Base-by-base conservation (phyloP, 2,113 vertebrate species). In the Gasterosteus nipponicus region DNA sequence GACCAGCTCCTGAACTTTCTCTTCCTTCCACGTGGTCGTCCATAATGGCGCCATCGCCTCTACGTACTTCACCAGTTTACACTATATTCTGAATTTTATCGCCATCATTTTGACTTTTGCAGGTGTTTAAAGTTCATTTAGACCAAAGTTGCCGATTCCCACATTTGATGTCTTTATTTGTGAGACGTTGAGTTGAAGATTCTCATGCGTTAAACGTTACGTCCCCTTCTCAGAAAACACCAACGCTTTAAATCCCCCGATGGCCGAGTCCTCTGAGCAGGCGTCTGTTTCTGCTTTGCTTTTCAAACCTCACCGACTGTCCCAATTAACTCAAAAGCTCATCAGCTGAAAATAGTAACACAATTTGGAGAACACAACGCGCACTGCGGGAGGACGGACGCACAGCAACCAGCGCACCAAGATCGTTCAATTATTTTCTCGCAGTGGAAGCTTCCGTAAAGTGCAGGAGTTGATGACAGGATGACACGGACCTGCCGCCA, bases 311-410 rank as follows among this genome's bases (percentile, higher is more conserved):
- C 61, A 66, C 22, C 14, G 16, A 80, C 31, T 53, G 58, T 66
- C 69, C 22, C 63, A 71, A 15, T 69, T 51, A 68, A 75, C 56
- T 67, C 59, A 57, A 31, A 22, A 62, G 57, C 78, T 51, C 69
- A 79, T 81, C 65, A 61, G 57, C 65, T 4, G 0, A 44, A 73
- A 80, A 73, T 51, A 51, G 42, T 19, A 15, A 51, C 18, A 1
- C 63, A 38, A 58, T 59, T 75, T 38, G 16, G 12, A 56, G 59
- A 51, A 68, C 56, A 51, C 47, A 67, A 63, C n/a, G 1, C 29
- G 38, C 4, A 10, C 51, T 72, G 57, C 49, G 39, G 22, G 22
- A 26, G 22, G 22, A 26, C 22, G 22, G 22, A 26, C 22, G 22
- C 22, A 26, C 56, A 68, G 54, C 51, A 67, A 10, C 1, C 0